Base-by-base conservation (phyloP, 2,797 vertebrate genomes). In the Poecilia gillii region DNA sequence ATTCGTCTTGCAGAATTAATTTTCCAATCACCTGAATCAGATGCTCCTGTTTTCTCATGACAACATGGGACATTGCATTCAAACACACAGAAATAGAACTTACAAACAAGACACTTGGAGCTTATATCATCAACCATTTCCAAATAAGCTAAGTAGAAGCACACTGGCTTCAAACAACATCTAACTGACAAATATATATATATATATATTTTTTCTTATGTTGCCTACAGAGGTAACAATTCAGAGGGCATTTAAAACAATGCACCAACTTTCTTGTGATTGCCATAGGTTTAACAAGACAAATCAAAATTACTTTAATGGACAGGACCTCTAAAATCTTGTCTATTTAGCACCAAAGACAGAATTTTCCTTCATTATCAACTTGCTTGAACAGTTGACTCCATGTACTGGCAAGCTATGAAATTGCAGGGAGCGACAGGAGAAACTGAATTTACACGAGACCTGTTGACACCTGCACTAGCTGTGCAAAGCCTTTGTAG, bases 131-230 rank as follows among this genome's bases (percentile, higher is more conserved):
- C 13, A 73, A 25, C 9, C 11, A 14, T 68, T 68, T 68, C 6
- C 33, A 79, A 64, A 31, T 74, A 18, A 71, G 16, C 39, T 31
- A 75, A 47, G 71, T 79, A 73, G 2, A 31, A 71, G 20, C 73
- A 55, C 25, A 62, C 16, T 83, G 14, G 73, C 77, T 87, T 87
- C 62, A 89, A n/a, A 47, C 49, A 75, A 74, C 36, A 84, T 53
- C 75, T 18, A 78, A 77, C 76, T 39, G 16, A 39, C 6, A 68
- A 41, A 41, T 81, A 20, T 51, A 33, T 33, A 41, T 81, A 20
- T 51, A 33, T 33, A 33, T 33, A 33, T 23, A 8, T 51, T 51
- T 49, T 6, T 4, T 76, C 46, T 79, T 49, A 7, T 31, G 31
- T 23, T 28, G 76, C 16, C 18, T n/a, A 33, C 36, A 81, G 72